A percentile compares a stretch with the other conserved stretches of the same genome.
Evolutionary conservation across 2,113 vertebrate genomes (phyloP).

Genomic region (Sapajus apella): DNA sequence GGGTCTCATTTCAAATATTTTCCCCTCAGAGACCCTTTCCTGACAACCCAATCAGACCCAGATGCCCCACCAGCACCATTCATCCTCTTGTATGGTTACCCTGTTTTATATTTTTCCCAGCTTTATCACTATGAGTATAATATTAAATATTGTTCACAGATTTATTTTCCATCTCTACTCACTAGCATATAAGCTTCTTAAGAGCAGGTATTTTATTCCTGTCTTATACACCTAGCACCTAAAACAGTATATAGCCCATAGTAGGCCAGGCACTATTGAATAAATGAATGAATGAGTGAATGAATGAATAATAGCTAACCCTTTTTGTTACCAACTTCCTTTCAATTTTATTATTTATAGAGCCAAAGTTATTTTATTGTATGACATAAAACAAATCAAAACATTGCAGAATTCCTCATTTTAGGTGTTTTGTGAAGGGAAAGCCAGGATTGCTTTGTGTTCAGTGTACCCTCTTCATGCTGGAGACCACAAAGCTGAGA

Average conservation of each 20-base stretch:
- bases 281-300: not conserved
- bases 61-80: not conserved
- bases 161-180: not conserved
- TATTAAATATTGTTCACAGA: not conserved
- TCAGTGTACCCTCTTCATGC: not conserved
- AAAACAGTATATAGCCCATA: not conserved
- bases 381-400: constrained; percentile 46
- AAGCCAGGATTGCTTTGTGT: not conserved
- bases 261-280: not conserved
- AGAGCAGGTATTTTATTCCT: constrained; percentile 25
- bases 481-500: not conserved
- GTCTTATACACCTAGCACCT: not conserved
- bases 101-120: constrained; percentile 5
- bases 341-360: constrained; percentile 14
- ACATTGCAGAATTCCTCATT: not conserved
- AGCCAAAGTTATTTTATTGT: constrained; percentile 36
- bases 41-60: not conserved
- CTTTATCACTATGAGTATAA: not conserved
- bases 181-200: constrained; percentile 18
- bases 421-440: not conserved
- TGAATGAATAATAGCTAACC: constrained; percentile 11
- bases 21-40: not conserved
- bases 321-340: constrained; percentile 13
- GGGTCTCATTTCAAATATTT: constrained; percentile 25
- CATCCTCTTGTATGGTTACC: not conserved